Base-by-base conservation (phyloP, 2,888 invertebrate genomes). In the Trichopoda pennipes region DNA sequence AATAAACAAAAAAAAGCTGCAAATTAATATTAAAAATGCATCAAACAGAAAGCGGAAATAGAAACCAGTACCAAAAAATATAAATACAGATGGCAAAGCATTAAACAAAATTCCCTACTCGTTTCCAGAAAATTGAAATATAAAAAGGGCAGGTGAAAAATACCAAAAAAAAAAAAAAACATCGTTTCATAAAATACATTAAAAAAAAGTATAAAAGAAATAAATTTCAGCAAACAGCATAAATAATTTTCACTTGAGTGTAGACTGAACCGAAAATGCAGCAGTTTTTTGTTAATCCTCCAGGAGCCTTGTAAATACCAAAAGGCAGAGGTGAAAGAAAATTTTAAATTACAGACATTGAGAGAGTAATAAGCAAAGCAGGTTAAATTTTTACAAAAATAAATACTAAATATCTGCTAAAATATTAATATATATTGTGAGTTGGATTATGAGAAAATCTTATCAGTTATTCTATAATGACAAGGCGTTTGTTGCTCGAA, bases 171-270 rank as follows among this genome's bases (percentile, higher is more conserved):
- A 32, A 42, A 38, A 60, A 32, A 68, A 17, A 68, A n/a, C 14
- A 1, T 1, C 9, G 9, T 9, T 38, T 19, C 8, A 28, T 44
- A 8, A 2, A 23, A 51, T 32, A 61, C 49, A 32, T 6, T n/a
- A n/a, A n/a, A n/a, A 17, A 35, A 53, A 70, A 47, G 38, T 35
- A 23, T 3, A 17, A 49, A 49, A 17, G 7, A 0, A 17, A 19
- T n/a, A 60, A 49, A 51, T 1, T 55, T 68, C 3, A 19, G 38
- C 32, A 38, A 72, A 74, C 53, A 42, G 14, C 19, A 58, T 16
- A 53, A 12, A 58, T 17, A 74, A 73, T 73, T 69, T 69, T 80
- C 73, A 77, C 77, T 80, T 64, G 14, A 38, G 38, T n/a, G 63
- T 44, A 44, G 16, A 14, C 3, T 16, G 16, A n/a, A n/a, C 16